These are phyloP conservation scores for Pyrocephalus nanus DNA, from an alignment of 2,797 vertebrate species.

Conservation along the genomic window DNA sequence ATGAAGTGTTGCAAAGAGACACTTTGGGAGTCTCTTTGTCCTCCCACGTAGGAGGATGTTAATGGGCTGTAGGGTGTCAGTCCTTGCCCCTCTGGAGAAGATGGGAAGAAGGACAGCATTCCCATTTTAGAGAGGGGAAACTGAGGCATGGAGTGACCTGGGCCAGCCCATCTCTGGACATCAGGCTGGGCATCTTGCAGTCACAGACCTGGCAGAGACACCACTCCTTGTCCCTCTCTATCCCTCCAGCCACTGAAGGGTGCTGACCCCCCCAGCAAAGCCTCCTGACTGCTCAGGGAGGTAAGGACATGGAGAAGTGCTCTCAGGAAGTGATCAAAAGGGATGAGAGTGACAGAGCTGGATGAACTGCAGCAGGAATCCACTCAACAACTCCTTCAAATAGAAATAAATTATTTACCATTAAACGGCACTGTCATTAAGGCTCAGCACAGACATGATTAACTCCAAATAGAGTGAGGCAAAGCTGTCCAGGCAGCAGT, in stretches of 20 bases:
- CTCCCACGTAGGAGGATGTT: neutral
- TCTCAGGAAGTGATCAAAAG: neutral
- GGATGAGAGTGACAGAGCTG: neutral
- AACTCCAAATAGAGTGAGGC: neutral
- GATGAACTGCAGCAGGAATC: fast-evolving
- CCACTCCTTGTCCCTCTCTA: neutral
- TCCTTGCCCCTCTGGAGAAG: neutral
- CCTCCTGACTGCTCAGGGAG: fast-evolving
- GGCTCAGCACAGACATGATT: neutral
- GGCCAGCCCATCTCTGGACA: neutral
- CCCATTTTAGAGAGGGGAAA: neutral
- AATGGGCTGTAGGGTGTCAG: too few relatives aligned
- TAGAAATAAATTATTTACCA: neutral
- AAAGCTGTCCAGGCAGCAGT: neutral
- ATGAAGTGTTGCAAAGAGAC: neutral
- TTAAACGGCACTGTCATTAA: neutral
- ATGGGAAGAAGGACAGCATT: neutral
- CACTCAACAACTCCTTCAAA: neutral
- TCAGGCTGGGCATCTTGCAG: neutral
- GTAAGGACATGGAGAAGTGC: fast-evolving
- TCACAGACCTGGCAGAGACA: neutral
- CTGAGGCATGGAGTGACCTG: neutral
- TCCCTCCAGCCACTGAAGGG: neutral
- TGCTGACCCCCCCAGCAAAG: neutral
- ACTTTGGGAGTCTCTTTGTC: too few relatives aligned